Evolutionary conservation across 2,797 vertebrate species (phyloP), one percentile per base, ranked within the genome.

Genomic region (Hirundo rustica): DNA sequence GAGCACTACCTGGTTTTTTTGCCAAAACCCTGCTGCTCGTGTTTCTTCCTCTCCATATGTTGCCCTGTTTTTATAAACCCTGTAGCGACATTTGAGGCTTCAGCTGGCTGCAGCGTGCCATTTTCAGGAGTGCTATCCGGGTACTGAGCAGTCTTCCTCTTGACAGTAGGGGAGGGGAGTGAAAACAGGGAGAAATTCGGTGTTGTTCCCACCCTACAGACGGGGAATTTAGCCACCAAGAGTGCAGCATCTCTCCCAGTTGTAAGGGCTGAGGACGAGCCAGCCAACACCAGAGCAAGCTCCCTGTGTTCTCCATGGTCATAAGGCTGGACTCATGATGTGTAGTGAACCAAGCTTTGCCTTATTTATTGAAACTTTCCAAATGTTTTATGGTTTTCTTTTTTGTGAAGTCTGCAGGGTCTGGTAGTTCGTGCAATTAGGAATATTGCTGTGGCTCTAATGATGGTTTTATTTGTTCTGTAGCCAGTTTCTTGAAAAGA

Each of bases 31-130:
- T 62, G 79, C 95, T 91, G 94, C 32, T 85, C 10, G 0, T 83
- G 85, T 79, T 92, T 79, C 82, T 85, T 96, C 91, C 92, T 85
- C 79, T 77, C 92, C 96, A 94, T 96, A 93, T 96, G 95, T 54
- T 71, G 20, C 36, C n/a, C 44, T 88, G 88, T 34, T 96, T 85
- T 86, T 75, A 11, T 57, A 34, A 58, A 62, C 50, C 10, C 50
- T 16, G 14, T 32, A 54, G 68, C 2, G 30, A 42, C 81, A 55
- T 65, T 34, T 53, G 44, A 62, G 65, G 42, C 88, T 93, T 75
- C 72, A 38, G 44, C 81, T 79, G 84, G 42, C 76, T 47, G 73
- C 83, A 72, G 75, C 64, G 57, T 74, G 81, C 71, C 23, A 0
- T 29, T 70, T 50, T 77, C 66, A 42, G 66, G 54, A 81, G 54